Base-by-base conservation (phyloP, 2,888 invertebrate species). In the Drepanosiphum platanoidis region DNA sequence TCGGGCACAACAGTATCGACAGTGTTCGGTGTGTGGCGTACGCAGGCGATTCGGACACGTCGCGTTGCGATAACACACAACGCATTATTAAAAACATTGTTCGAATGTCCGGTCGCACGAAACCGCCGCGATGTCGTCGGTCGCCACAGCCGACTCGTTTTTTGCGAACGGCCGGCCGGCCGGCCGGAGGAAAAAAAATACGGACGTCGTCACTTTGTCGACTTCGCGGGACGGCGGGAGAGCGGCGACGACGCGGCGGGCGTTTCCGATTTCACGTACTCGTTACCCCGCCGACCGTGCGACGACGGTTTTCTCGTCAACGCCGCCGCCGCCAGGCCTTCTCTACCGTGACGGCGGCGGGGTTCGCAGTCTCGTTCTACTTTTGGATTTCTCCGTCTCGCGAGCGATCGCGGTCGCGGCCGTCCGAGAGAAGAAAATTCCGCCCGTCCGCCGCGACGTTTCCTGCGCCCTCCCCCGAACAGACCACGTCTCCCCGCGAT, bases 181-280 rank as follows among this genome's bases (percentile, higher is more conserved):
- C 1, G 34, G 34, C 8, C 0, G 0, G 5, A 0, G 70, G 3
- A 36, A 68, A 70, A 22, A 22, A n/a, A 36, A 72, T 7, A 22
- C 42, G 42, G 1, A 30, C 22, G n/a, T n/a, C n/a, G n/a, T 32
- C 18, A 32, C n/a, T 58, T 52, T 52, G 11, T 32, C 32, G 27
- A 18, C 77, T n/a, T 22, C 61, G 32, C 13, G 1, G n/a, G n/a
- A n/a, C 52, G 22, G 18, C 1, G 52, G 22, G 52, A 52, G 52
- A 22, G 52, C 18, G 52, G 15, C 46, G 1, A 18, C 46, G 30
- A 7, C 27, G 11, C 18, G 30, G 27, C n/a, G 36, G 58, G 34
- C 27, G 64, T 78, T 32, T 42, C 39, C 15, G 78, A 79, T 46
- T 79, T 39, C 78, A 42, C 42, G 42, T 32, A 13, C 32, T 22